Percentiles rank a stretch among this genome's conserved stretches.
Evolutionary conservation across 2,888 invertebrate species (phyloP).

Genomic region (Meandrusa payeni): DNA sequence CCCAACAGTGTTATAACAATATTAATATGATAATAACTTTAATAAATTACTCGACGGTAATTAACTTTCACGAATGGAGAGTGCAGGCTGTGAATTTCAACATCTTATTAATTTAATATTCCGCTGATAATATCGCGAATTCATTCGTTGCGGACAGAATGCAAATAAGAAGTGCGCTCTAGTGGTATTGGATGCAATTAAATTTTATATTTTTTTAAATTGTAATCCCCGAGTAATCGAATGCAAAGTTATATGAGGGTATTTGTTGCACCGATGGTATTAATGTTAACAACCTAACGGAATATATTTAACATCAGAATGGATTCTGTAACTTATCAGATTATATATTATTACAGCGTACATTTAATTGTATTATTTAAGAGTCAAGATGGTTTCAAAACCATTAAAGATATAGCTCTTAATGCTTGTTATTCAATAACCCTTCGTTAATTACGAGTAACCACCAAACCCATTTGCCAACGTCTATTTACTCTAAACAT

Average conservation of each 20-base stretch:
- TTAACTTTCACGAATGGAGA: conserved; percentile 21
- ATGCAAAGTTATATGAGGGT: conserved; percentile 3
- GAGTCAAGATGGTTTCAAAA: no score
- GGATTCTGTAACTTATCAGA: not conserved
- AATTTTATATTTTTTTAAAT: conserved; percentile 16
- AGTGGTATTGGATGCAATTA: conserved; percentile 12
- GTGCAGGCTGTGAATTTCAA: conserved; percentile 19
- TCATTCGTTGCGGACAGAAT: conserved; percentile 7
- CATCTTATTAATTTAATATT: conserved; percentile 22
- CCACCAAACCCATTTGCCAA: no score
- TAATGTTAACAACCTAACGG: not conserved
- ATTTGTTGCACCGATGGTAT: not conserved
- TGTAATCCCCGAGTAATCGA: not conserved
- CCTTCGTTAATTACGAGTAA: no score
- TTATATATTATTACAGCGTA: no score
- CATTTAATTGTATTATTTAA: not conserved
- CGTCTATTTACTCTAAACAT: no score
- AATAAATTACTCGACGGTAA: conserved; percentile 23
- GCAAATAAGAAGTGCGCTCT: conserved; percentile 8
- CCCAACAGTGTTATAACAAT: conserved; percentile 17
- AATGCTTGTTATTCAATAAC: no score
- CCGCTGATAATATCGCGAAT: conserved; percentile 12
- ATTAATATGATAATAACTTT: conserved; percentile 26
- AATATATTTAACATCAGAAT: not conserved
- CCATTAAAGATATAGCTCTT: no score